Base-by-base conservation (phyloP, 2,113 vertebrate species). In the Nothobranchius furzeri region DNA sequence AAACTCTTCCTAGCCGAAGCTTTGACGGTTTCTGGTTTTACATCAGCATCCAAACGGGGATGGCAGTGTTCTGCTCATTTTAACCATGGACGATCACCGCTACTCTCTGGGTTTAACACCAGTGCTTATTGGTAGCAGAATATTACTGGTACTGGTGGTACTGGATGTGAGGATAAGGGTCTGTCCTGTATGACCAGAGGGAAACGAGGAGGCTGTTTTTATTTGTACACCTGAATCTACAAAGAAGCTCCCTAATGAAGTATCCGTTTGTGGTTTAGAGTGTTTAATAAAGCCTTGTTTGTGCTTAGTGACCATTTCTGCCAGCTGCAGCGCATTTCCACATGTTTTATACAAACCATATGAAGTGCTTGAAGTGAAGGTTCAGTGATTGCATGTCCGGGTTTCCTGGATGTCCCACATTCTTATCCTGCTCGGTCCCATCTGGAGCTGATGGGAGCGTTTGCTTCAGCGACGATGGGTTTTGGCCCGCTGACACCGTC, bases 301-400 rank as follows among this genome's bases (percentile, higher is more conserved):
- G 75, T 79, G 73, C 75, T 72, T 73, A 82, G 20, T 58, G 56
- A 77, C 45, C 84, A 84, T 84, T 60, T 82, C 79, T 65, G 30
- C 54, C 71, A 85, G 76, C 85, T 88, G 87, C 69, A 51, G 65
- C 56, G 52, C 71, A 76, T 86, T 86, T 83, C 81, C 65, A 75
- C 76, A 85, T 59, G 50, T 75, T 87, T 87, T 82, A 81, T 81
- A 76, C 76, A 72, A 81, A 46, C 80, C 83, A 70, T 73, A 84
- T 65, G 61, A 78, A 55, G 62, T 36, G 46, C 68, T 56, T 70
- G 55, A 84, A 86, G 84, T 77, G 62, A 85, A 85, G 84, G 78
- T 48, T 82, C 84, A 88, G 82, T 87, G 81, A 77, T 86, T 68
- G 46, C 71, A 60, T 80, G 63, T 72, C 67, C 74, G 62, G 64